phyloP scores from a whole-genome alignment of 2,888 invertebrate species.

The Julus scandinavius region DNA sequence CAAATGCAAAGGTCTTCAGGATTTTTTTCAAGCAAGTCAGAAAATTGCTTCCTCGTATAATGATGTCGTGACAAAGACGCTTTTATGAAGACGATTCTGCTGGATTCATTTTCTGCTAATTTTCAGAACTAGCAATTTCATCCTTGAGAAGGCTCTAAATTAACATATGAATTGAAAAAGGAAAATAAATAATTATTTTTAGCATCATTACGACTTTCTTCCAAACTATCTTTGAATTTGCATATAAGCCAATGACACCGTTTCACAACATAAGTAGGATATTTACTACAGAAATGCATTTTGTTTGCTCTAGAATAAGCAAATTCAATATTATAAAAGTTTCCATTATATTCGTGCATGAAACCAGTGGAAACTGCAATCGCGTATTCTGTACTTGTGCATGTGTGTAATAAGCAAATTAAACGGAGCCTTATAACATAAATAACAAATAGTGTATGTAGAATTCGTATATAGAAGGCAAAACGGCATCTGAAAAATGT shows the following conservation, averaged over 20 bases:
- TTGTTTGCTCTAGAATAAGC: background rate
- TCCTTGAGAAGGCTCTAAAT: background rate
- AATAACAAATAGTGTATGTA: too few relatives aligned
- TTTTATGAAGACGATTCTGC: background rate
- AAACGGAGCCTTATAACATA: too few relatives aligned
- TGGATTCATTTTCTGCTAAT: constrained; percentile 16
- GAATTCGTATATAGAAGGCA: too few relatives aligned
- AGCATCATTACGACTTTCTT: background rate
- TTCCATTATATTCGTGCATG: too few relatives aligned
- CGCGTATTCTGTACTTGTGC: too few relatives aligned
- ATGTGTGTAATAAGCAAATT: too few relatives aligned
- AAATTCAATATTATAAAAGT: background rate
- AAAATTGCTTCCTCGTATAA: background rate
- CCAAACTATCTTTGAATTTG: background rate
- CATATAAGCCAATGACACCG: constrained; percentile 43
- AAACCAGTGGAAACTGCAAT: too few relatives aligned
- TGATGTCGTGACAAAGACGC: background rate
- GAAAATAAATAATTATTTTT: background rate
- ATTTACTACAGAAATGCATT: background rate
- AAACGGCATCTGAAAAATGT: too few relatives aligned
- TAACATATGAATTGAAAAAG: constrained; percentile 4
- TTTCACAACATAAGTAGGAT: background rate
- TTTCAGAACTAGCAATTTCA: constrained; percentile 17
- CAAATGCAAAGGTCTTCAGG: background rate
- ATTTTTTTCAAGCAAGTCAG: background rate